A percentile compares a stretch with the other conserved stretches of the same genome.
These are phyloP conservation scores for Nannobrachium achirus DNA, from an alignment of 2,113 vertebrate species.

Conservation along the genomic window DNA sequence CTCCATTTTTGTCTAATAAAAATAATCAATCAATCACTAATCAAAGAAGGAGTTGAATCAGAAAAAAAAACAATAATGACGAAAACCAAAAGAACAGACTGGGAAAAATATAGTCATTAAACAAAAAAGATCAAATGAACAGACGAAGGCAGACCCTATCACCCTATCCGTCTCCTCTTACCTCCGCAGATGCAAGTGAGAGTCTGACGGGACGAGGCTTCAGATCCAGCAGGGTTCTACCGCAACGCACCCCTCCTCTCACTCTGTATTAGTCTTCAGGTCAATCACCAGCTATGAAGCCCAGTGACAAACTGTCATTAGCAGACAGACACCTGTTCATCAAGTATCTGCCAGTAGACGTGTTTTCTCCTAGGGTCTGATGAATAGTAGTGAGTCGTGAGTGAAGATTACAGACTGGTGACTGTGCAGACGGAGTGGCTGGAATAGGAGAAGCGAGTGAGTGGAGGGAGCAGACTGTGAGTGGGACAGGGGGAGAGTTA, in stretches of 20 bases:
- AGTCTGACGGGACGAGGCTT: constrained; percentile 13
- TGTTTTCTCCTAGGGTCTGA: constrained; percentile 53
- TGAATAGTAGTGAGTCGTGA: constrained; percentile 42
- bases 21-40: no score
- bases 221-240: constrained; percentile 7
- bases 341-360: constrained; percentile 39
- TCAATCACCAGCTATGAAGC: constrained; percentile 20
- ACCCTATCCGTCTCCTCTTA: constrained; percentile 41
- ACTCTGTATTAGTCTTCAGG: constrained; percentile 17
- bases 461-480: constrained; percentile 70
- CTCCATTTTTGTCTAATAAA: no score
- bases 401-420: constrained; percentile 53
- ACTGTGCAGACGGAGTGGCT: constrained; percentile 60
- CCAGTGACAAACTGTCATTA: constrained; percentile 2
- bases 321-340: neutral
- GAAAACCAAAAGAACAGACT: neutral
- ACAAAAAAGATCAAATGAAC: no score
- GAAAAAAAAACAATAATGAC: no score
- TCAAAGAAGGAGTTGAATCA: no score
- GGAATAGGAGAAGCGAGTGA: constrained; percentile 59
- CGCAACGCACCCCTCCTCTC: constrained; percentile 18
- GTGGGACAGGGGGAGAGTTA: constrained; percentile 63
- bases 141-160: constrained; percentile 3
- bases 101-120: no score
- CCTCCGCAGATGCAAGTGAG: constrained; percentile 55